phyloP scores from a whole-genome alignment of 2,888 invertebrate species.

The Hartigia nigra region DNA sequence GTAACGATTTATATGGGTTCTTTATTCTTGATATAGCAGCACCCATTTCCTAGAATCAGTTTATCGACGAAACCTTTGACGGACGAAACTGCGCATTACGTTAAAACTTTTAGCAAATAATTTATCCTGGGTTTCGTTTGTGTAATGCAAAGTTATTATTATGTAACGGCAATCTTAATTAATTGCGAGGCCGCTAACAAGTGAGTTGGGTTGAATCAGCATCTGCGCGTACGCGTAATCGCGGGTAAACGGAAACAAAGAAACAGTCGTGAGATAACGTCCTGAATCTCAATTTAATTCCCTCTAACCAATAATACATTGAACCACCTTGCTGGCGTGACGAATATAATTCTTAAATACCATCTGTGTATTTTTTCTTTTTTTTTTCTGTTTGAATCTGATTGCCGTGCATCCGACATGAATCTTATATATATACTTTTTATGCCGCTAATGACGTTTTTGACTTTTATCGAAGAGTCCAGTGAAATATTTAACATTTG shows the following conservation, averaged over 20 bases:
- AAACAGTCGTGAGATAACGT: constrained; percentile 34
- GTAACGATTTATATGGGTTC: not conserved
- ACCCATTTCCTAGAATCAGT: not conserved
- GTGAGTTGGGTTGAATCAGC: not conserved
- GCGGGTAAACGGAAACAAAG: constrained; percentile 35
- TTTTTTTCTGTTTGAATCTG: not conserved
- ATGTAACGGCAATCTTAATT: not conserved
- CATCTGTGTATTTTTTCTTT: not conserved
- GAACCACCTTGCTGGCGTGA: constrained; percentile 31
- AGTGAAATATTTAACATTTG: not conserved
- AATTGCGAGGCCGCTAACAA: not conserved
- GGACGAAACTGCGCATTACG: not conserved
- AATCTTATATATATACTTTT: not conserved
- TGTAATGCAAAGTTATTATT: not conserved
- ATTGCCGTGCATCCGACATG: not conserved
- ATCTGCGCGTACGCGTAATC: constrained; percentile 3
- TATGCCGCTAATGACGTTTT: not conserved
- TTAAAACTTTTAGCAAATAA: not conserved
- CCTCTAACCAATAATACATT: constrained; percentile 47
- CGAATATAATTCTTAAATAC: not conserved
- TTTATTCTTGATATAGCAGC: not conserved
- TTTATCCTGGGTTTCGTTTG: not conserved
- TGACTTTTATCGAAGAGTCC: no score
- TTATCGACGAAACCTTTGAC: not conserved
- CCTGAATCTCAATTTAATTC: constrained; percentile 42